Conservation (phyloP, 2,888 invertebrate genomes). For the Parnassius apollo region DNA sequence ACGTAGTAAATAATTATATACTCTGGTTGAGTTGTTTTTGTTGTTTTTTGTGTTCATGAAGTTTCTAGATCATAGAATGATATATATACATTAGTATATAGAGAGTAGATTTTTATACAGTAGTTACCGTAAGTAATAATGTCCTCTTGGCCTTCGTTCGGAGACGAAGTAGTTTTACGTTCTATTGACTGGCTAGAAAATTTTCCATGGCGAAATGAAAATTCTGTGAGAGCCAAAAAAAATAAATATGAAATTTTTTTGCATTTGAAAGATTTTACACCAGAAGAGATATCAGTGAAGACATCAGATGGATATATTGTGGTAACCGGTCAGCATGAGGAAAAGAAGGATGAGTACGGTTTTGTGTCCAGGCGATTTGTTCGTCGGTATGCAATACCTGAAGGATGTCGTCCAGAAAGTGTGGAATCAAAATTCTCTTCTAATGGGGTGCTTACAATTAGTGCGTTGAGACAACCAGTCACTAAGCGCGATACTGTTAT, state of each 20-base stretch:
- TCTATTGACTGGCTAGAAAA: conserved; percentile 67
- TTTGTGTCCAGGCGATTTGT: conserved; percentile 55
- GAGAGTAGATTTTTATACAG: no score
- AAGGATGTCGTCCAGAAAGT: conserved; percentile 48
- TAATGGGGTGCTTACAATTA: conserved; percentile 52
- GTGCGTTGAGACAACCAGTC: conserved; percentile 43
- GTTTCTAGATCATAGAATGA: conserved; percentile 7
- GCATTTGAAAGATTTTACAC: conserved; percentile 54
- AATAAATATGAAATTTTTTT: conserved; percentile 57
- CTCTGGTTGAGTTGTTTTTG: no score
- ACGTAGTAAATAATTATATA: no score
- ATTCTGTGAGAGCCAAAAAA: conserved; percentile 41
- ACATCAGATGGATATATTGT: conserved; percentile 50
- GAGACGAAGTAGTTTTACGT: conserved; percentile 57
- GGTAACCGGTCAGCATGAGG: conserved; percentile 60
- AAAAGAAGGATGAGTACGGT: conserved; percentile 59
- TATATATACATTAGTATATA: no score
- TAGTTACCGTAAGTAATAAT: conserved; percentile 16
- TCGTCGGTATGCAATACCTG: conserved; percentile 53
- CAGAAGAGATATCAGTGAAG: conserved; percentile 55
- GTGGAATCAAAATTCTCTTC: conserved; percentile 53
- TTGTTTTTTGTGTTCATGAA: conserved; percentile 10
- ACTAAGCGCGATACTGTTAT: conserved; percentile 53
- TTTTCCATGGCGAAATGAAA: conserved; percentile 60
- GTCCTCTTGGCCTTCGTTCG: conserved; percentile 45